phyloP scores from a whole-genome alignment of 2,797 vertebrate species.

The Lagorchestes hirsutus region DNA sequence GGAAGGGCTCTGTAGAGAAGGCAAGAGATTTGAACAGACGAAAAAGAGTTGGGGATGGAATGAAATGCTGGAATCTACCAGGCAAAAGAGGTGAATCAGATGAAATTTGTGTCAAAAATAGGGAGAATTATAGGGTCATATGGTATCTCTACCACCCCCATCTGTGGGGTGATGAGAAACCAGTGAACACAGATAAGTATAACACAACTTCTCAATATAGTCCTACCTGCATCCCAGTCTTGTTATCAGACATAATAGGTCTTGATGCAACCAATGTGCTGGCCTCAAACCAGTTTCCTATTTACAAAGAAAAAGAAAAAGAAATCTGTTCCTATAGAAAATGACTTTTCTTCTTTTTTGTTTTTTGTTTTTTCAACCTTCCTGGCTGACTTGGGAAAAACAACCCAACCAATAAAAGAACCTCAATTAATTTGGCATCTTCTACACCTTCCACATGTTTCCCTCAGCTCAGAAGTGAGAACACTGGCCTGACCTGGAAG shows the following conservation, averaged over 20 bases:
- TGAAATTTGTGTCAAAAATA: background rate
- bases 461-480: background rate
- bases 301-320: background rate
- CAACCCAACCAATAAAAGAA: constrained; percentile 3
- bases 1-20: background rate
- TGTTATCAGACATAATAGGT: constrained; percentile 13
- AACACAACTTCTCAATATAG: background rate
- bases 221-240: background rate
- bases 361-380: constrained; percentile 57
- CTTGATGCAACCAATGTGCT: constrained; percentile 36
- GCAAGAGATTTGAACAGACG: background rate
- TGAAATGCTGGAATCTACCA: background rate
- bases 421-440: background rate
- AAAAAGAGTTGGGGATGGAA: background rate
- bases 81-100: background rate
- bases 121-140: background rate
- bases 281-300: background rate
- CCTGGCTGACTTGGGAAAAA: constrained; percentile 28
- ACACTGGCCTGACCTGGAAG: constrained; percentile 20
- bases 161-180: constrained; percentile 7
- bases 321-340: constrained; percentile 53
- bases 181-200: background rate
- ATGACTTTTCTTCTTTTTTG: constrained; percentile 10
- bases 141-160: background rate
- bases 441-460: background rate